Evolutionary conservation across 2,888 invertebrate species (phyloP).

Genomic region (Brachylomia viminalis): DNA sequence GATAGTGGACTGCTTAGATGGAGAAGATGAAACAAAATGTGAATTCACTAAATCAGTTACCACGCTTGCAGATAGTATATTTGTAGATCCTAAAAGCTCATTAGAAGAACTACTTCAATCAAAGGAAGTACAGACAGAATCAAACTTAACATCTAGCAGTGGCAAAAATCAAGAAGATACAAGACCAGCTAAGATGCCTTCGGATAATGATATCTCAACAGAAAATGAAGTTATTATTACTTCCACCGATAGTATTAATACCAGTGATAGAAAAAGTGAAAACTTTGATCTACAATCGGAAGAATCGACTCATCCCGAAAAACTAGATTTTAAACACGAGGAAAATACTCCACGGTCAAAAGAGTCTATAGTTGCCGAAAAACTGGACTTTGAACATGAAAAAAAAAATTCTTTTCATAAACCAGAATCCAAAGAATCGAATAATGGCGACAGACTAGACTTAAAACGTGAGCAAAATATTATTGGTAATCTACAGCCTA

Average conservation of each 20-base stretch:
- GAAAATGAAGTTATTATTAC: not conserved
- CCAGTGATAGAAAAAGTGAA: constrained; percentile 10
- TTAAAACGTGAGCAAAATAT: constrained; percentile 52
- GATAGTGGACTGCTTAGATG: constrained; percentile 94
- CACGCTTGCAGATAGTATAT: constrained; percentile 36
- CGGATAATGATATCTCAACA: not conserved
- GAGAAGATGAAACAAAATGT: constrained; percentile 95
- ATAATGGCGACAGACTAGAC: not conserved
- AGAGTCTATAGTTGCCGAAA: not conserved
- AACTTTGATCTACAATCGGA: constrained; percentile 4
- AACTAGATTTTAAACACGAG: not conserved
- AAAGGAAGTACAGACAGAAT: constrained; percentile 36
- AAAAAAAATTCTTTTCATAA: not conserved
- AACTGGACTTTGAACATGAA: not conserved
- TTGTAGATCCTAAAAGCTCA: constrained; percentile 32
- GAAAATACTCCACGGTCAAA: not conserved
- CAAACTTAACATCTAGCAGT: not conserved
- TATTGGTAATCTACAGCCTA: not conserved
- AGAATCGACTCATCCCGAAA: not conserved
- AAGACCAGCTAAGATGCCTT: not conserved
- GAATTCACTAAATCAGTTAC: constrained; percentile 69
- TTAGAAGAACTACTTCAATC: constrained; percentile 28
- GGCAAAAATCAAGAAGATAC: not conserved
- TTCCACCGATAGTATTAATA: constrained; percentile 2
- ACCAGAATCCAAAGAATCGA: not conserved